phyloP scores from a whole-genome alignment of 2,113 vertebrate genomes.

The Halcyon senegalensis region DNA sequence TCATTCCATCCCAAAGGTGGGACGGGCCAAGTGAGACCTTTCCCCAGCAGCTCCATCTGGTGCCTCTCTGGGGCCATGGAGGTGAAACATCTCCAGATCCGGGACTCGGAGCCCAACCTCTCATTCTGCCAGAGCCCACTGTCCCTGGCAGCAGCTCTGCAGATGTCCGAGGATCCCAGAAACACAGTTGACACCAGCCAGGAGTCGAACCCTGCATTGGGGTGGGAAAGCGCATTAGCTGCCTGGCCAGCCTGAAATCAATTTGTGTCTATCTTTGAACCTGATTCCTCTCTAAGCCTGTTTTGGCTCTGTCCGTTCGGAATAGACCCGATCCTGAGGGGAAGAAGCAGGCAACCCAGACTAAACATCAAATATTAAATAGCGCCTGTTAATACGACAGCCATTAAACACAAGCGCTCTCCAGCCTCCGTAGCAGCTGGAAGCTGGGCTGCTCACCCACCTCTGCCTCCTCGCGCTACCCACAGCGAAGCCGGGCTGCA shows the following conservation, averaged over 20 bases:
- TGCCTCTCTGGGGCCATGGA: neutral
- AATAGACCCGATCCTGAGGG: conserved; percentile 29
- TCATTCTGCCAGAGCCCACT: neutral
- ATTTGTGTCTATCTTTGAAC: conserved; percentile 40
- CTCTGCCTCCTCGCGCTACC: neutral
- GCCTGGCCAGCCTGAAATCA: conserved; percentile 14
- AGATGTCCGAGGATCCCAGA: neutral
- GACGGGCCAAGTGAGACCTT: neutral
- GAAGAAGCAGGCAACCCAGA: conserved; percentile 39
- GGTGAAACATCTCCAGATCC: neutral
- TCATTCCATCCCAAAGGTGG: neutral
- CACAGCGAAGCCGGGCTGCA: neutral
- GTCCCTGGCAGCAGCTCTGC: neutral
- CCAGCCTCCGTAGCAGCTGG: conserved; percentile 38
- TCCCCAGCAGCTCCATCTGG: neutral
- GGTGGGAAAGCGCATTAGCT: neutral
- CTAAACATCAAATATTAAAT: conserved; percentile 64
- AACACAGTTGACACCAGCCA: neutral
- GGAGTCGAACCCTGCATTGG: neutral
- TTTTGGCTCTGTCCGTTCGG: conserved; percentile 33
- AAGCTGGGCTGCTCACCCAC: neutral
- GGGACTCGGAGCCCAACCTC: neutral
- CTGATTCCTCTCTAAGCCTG: neutral
- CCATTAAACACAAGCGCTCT: neutral
- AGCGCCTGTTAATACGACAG: conserved; percentile 59